Evolutionary conservation across 2,797 vertebrate genomes (phyloP), one percentile per base, ranked within the genome.

Genomic region (Danio choprae): DNA sequence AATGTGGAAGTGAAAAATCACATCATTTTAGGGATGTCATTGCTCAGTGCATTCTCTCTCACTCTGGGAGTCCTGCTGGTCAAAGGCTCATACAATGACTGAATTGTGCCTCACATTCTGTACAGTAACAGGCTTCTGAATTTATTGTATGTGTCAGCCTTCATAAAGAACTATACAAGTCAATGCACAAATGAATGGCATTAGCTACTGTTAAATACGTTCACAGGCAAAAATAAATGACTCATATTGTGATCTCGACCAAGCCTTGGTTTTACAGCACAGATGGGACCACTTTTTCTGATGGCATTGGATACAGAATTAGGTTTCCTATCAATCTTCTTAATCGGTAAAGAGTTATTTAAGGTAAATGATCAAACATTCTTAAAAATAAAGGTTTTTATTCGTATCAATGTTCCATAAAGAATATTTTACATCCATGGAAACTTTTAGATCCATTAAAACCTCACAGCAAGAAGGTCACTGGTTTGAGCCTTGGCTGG

Each of bases 1-100:
- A 72, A 72, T 63, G 44, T 62, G 48, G 59, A 63, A 53, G 58
- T 63, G 40, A 55, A 63, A 72, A 72, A 80, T 60, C 77, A 62
- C 20, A 64, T 63, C 59, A 72, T 8, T 55, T 76, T 72, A 67
- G 73, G 41, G 18, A 46, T 75, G 44, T 69, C 50, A 67, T 71
- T 73, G 41, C 55, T 41, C 62, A 77, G 55, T 29, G 11, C 46
- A 75, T 29, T 59, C 56, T 38, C 81, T 48, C 60, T 7, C 40
- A 36, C 51, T 67, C 51, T 48, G 15, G 50, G 53, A 60, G 62
- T 63, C 22, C 59, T 77, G 65, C 41, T 11, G 40, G 46, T 40
- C 73, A 53, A 18, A 62, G 22, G 18, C 48, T 74, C 56, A 70
- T n/a, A 85, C 81, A 85, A 85, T 74, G 84, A 53, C 50, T 48